Base-by-base conservation (phyloP, 2,113 vertebrate species). In the Peucedramus taeniatus region DNA sequence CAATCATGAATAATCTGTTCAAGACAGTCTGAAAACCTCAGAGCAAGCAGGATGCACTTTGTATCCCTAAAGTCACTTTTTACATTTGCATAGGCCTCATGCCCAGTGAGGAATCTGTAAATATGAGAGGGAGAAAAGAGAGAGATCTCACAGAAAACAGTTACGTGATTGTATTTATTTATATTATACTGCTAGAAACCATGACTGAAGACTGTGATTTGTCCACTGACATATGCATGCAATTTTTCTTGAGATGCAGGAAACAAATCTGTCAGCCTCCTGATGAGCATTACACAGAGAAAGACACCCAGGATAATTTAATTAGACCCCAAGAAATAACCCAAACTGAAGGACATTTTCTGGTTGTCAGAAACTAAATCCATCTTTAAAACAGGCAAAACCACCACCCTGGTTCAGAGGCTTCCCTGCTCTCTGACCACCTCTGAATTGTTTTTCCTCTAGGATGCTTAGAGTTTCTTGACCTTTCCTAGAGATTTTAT, bases 291-390 rank as follows among this genome's bases (percentile, higher is more conserved):
- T 91, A 63, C 33, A 0, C 90, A 90, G 26, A 93, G 64, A 93
- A 85, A 92, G 79, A 89, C 85, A 83, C 37, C 51, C 90, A 71
- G 72, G 47, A 92, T 93, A 96, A 96, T 96, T 96, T 93, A 90
- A 96, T 96, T 96, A 96, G 86, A 94, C 44, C 28, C 51, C 56
- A 91, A 95, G 93, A 94, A 96, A 96, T 93, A 94, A 90, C 87
- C 61, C 78, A 95, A 83, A 77, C 68, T 74, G 82, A 96, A 96
- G 75, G 88, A 66, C 66, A 53, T 97, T 96, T 96, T 96, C 93
- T 97, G 92, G 68, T 80, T 96, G 90, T 94, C 94, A 96, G 84
- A 78, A 37, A 87, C 19, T 39, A 78, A 93, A 95, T 86, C 74
- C 20, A 49, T 93, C 86, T 95, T 89, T 75, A 28, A 90, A 93